phyloP scores from a whole-genome alignment of 64 coral and sea anemone genomes.

The Dendrophyllia cribrosa region DNA sequence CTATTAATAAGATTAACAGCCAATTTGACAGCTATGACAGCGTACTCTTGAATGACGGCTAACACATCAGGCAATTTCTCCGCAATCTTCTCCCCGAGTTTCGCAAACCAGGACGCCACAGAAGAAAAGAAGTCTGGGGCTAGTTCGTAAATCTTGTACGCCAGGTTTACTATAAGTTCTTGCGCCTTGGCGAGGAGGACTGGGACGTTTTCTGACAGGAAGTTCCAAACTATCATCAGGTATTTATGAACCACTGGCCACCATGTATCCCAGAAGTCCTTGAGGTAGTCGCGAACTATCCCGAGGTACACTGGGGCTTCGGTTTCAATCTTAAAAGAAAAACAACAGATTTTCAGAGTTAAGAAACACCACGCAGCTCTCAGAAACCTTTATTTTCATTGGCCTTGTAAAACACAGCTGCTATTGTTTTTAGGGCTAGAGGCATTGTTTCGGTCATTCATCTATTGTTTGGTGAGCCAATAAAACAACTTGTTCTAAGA shows the following conservation, averaged over 20 bases:
- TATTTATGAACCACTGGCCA: conserved; percentile 83
- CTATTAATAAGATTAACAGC: conserved; percentile 74
- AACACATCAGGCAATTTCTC: conserved; percentile 88
- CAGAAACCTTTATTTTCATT: too few species aligned
- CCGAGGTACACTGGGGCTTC: conserved; percentile 75
- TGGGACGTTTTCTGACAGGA: conserved; percentile 83
- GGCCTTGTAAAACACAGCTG: too few species aligned
- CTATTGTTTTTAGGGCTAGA: too few species aligned
- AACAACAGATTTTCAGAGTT: neutral
- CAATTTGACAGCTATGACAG: conserved; percentile 84
- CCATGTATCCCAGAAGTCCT: conserved; percentile 68
- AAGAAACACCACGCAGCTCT: too few species aligned
- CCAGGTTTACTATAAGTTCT: conserved; percentile 57
- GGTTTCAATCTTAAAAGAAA: conserved; percentile 79
- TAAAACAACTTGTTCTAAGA: too few species aligned
- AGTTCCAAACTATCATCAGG: conserved; percentile 71
- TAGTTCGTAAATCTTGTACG: conserved; percentile 81
- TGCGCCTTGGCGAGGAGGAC: conserved; percentile 62
- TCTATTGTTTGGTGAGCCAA: too few species aligned
- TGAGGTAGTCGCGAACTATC: conserved; percentile 65
- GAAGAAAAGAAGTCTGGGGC: conserved; percentile 91
- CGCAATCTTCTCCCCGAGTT: conserved; percentile 70
- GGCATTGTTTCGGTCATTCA: too few species aligned
- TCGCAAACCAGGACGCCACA: conserved; percentile 65
- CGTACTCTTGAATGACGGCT: conserved; percentile 93